Base-by-base conservation (phyloP, 2,113 vertebrate species). In the Hemicordylus capensis region DNA sequence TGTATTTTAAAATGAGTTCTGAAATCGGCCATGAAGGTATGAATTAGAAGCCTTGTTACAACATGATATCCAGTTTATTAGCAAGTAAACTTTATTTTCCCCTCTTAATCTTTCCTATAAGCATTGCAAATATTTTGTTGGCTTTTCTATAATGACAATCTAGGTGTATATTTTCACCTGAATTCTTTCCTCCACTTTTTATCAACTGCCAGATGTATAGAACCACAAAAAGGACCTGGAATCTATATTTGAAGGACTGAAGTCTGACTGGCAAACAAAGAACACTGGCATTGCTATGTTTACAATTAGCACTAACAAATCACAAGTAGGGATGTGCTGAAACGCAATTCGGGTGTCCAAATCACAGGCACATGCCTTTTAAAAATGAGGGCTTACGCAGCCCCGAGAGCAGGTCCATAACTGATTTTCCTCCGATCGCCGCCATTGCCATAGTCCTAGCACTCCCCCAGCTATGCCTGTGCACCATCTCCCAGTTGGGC, bases 101-200 rank as follows among this genome's bases (percentile, higher is more conserved):
- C 54, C 4, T 87, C 93, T 93, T 95, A 91, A 94, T 93, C 79
- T 73, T 88, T 85, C 85, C 76, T n/a, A 17, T 87, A 9, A 8
- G 42, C 2, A 17, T 44, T 26, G 37, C 34, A 34, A 82, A 20
- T 44, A 58, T n/a, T 69, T n/a, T 39, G 34, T 48, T 92, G 88
- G 78, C 46, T 66, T 1, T 80, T 83, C 17, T 17, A 1, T 67
- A 17, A 0, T 0, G 2, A 6, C 0, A 6, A 31, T 0, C 0
- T 76, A 6, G 0, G 0, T 2, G 3, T 69, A 26, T 67, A 34
- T 51, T 1, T 39, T 10, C 9, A 24, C 17, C 26, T 37, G 4
- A 69, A 19, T 69, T 37, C n/a, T 42, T 34, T 46, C 12, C 2
- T 67, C 42, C n/a, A 34, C 4, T 20, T 31, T 46, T 44, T 80